Evolutionary conservation across 1,140 invertebrate species (phyloP).

Genomic region (Ceratosolen fusciceps): DNA sequence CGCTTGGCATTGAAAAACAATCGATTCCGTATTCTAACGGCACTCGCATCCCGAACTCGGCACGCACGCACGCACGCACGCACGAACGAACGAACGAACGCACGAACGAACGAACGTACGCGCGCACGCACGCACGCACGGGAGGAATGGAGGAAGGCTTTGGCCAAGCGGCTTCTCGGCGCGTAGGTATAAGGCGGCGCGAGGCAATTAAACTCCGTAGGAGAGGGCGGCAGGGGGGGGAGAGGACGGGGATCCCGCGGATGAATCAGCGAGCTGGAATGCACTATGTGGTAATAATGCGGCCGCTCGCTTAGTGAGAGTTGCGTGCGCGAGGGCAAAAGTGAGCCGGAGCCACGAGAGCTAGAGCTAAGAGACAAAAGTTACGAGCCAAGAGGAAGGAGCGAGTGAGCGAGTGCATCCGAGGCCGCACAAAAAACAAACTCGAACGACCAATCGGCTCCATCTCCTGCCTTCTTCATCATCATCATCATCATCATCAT

Average conservation of each 20-base stretch:
- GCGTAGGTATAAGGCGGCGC: slow-evolving; percentile 22
- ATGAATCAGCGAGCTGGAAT: slow-evolving; percentile 65
- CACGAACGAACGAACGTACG: neutral
- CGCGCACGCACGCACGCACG: too few species aligned
- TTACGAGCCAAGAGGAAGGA: neutral
- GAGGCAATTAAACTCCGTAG: slow-evolving; percentile 6
- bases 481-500: neutral
- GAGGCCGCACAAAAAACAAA: neutral
- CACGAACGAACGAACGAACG: neutral
- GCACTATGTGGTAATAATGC: slow-evolving; percentile 64
- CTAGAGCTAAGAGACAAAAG: neutral
- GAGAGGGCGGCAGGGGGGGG: neutral
- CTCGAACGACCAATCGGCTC: neutral
- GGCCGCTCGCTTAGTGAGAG: slow-evolving; percentile 8
- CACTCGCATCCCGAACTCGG: neutral
- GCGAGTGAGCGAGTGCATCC: too few species aligned
- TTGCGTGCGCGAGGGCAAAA: slow-evolving; percentile 15
- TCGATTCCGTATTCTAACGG: too few species aligned
- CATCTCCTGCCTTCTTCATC: neutral
- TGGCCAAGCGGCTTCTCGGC: neutral
- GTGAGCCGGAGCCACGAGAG: neutral
- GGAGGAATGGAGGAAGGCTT: neutral
- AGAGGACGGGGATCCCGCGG: neutral
- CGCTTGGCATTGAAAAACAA: too few species aligned
- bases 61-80: neutral